These are phyloP conservation scores for Portevinia maculata DNA, from an alignment of 2,888 invertebrate genomes.

Conservation along the genomic window DNA sequence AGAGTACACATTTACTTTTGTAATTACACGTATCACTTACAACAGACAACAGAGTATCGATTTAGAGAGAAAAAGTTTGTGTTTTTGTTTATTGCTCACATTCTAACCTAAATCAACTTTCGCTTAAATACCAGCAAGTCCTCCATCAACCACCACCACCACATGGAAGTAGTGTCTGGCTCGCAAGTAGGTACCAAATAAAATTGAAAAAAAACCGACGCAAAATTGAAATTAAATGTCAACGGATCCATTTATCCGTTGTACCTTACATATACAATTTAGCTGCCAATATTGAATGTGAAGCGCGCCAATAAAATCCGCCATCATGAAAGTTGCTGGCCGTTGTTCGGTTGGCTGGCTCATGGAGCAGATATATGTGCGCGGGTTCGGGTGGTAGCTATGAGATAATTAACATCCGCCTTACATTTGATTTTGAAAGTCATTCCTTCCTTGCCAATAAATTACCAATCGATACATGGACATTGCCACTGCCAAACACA, in stretches of 20 bases:
- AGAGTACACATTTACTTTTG: constrained; percentile 59
- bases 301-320: constrained; percentile 40
- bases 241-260: constrained; percentile 60
- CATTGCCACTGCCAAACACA: not conserved
- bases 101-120: constrained; percentile 74
- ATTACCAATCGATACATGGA: constrained; percentile 6
- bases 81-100: constrained; percentile 66
- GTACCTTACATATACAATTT: constrained; percentile 45
- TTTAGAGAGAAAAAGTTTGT: constrained; percentile 40
- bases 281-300: constrained; percentile 52
- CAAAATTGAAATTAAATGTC: constrained; percentile 62
- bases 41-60: constrained; percentile 53
- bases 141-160: not conserved
- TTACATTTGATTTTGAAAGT: constrained; percentile 56
- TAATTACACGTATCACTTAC: constrained; percentile 70
- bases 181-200: constrained; percentile 21
- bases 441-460: constrained; percentile 29
- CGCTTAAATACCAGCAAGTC: constrained; percentile 37
- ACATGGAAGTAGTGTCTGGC: constrained; percentile 11
- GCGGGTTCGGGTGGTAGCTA: constrained; percentile 10
- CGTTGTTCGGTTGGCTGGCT: not conserved
- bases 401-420: constrained; percentile 71
- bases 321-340: constrained; percentile 29
- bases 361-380: not conserved
- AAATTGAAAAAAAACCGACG: constrained; percentile 3